Conservation (phyloP, 1,140 invertebrate species). For the Drosophila sp. region DNA sequence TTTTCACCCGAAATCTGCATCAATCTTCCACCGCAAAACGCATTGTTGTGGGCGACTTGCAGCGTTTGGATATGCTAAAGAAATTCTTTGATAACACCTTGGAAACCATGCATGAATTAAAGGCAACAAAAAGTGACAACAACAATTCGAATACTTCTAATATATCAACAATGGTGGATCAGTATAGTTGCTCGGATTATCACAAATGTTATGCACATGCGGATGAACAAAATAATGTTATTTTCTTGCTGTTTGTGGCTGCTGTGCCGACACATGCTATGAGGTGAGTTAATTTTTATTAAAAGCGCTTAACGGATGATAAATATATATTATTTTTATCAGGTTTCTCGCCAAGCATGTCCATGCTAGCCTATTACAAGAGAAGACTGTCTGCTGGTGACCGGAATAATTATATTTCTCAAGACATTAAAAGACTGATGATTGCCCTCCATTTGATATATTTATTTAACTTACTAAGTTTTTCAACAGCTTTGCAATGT, state of each 20-base stretch:
- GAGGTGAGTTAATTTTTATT: conserved; percentile 53
- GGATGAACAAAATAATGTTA: conserved; percentile 64
- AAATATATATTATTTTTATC: not conserved
- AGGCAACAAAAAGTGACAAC: conserved; percentile 6
- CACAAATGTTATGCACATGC: conserved; percentile 74
- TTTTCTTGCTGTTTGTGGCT: conserved; percentile 72
- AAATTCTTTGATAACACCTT: conserved; percentile 76
- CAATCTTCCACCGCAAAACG: conserved; percentile 68
- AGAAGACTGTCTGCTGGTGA: conserved; percentile 42
- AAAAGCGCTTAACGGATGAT: not conserved
- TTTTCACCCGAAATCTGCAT: conserved; percentile 72
- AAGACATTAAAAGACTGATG: conserved; percentile 26
- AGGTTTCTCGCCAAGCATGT: conserved; percentile 47
- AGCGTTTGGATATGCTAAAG: conserved; percentile 72
- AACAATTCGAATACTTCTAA: conserved; percentile 14
- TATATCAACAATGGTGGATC: conserved; percentile 54
- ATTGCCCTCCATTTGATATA: not conserved
- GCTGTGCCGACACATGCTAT: conserved; percentile 76
- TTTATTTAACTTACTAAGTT: not conserved
- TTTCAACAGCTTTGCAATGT: no score
- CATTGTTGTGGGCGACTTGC: conserved; percentile 67
- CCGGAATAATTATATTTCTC: no score
- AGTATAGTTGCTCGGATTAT: conserved; percentile 78
- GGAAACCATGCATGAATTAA: conserved; percentile 57
- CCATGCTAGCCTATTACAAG: conserved; percentile 32